Percentiles rank a stretch among this genome's conserved stretches.
phyloP scores from a whole-genome alignment of 2,113 vertebrate genomes.

The Eurypyga helias region DNA sequence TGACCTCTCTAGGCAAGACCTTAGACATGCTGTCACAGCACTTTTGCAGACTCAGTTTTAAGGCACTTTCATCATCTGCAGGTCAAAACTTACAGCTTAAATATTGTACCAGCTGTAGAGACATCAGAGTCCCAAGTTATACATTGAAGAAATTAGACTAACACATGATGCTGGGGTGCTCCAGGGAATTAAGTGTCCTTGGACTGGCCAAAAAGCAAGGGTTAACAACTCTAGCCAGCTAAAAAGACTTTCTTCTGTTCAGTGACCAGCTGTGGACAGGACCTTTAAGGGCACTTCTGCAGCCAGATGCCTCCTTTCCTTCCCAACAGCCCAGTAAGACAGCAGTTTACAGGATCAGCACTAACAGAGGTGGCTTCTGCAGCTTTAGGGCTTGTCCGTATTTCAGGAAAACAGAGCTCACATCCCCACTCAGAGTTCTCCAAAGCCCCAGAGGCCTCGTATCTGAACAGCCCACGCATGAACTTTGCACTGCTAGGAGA shows the following conservation, averaged over 20 bases:
- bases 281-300: neutral
- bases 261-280: neutral
- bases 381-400: neutral
- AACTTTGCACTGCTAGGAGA: neutral
- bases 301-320: neutral
- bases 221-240: neutral
- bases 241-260: neutral
- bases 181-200: neutral
- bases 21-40: neutral
- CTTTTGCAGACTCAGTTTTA: neutral
- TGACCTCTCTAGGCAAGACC: neutral
- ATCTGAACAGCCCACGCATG: neutral
- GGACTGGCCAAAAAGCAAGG: neutral
- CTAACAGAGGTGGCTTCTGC: neutral
- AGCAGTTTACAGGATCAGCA: neutral
- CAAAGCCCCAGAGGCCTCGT: neutral
- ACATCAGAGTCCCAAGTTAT: neutral
- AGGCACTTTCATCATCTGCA: neutral
- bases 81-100: neutral
- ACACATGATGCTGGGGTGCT: neutral
- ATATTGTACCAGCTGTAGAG: neutral
- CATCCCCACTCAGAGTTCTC: neutral
- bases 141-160: neutral
- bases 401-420: neutral
- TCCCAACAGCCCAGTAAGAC: neutral